Evolutionary conservation across 2,113 vertebrate species (phyloP).

Genomic region (Callionymus lyra): DNA sequence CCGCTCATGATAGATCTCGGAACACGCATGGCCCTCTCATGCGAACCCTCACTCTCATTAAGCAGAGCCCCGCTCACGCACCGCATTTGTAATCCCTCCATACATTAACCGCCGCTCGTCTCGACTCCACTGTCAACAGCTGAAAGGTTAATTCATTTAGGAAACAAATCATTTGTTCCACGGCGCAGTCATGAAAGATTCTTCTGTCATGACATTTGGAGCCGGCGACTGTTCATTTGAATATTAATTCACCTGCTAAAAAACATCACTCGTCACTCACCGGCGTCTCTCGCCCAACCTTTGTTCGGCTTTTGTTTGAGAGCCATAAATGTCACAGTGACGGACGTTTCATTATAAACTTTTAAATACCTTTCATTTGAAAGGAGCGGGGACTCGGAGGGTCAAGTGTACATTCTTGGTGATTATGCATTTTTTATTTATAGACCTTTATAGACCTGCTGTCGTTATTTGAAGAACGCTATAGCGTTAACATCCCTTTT

Average conservation of each 20-base stretch:
- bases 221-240: conserved; percentile 32
- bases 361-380: conserved; percentile 23
- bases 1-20: conserved; percentile 33
- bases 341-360: conserved; percentile 36
- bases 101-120: conserved; percentile 21
- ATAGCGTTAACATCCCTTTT: background rate
- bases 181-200: background rate
- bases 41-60: conserved; percentile 32
- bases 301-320: conserved; percentile 28
- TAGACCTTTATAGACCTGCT: too few species aligned
- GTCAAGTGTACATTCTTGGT: background rate
- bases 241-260: conserved; percentile 35
- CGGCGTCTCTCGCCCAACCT: conserved; percentile 37
- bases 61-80: conserved; percentile 19
- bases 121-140: conserved; percentile 12
- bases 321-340: conserved; percentile 14
- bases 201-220: conserved; percentile 5
- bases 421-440: background rate
- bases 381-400: conserved; percentile 5
- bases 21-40: conserved; percentile 34
- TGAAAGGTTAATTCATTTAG: conserved; percentile 13
- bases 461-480: background rate
- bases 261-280: conserved; percentile 26
- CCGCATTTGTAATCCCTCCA: conserved; percentile 24
- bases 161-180: conserved; percentile 11